Conservation (phyloP, 2,797 vertebrate species). For the Pelobates cultripes region DNA sequence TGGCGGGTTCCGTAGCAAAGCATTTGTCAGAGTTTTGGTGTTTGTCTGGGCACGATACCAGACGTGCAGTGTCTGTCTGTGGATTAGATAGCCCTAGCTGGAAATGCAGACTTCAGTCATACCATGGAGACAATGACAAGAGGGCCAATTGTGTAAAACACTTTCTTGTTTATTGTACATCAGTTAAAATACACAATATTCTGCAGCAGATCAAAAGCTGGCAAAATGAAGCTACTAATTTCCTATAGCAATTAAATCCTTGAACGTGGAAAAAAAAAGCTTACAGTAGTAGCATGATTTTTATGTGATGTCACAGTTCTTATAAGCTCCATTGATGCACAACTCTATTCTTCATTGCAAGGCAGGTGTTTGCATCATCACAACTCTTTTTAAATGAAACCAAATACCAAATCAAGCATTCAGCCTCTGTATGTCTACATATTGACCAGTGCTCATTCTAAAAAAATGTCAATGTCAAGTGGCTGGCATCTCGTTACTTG, state of each 20-base stretch:
- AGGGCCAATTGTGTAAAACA: slow-evolving; percentile 20
- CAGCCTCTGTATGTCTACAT: slow-evolving; percentile 1
- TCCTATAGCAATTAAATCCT: neutral
- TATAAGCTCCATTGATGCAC: slow-evolving; percentile 8
- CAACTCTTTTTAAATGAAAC: neutral
- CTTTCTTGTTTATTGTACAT: slow-evolving; percentile 50
- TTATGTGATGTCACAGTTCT: slow-evolving; percentile 10
- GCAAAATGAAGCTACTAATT: neutral
- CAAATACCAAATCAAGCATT: slow-evolving; percentile 25
- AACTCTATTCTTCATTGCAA: slow-evolving; percentile 17
- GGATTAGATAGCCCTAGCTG: neutral
- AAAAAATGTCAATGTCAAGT: too few relatives aligned
- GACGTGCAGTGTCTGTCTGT: neutral
- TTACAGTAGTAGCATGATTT: neutral
- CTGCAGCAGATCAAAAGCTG: slow-evolving; percentile 14
- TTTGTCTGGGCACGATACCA: neutral
- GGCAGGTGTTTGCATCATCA: neutral
- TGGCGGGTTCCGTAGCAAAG: too few relatives aligned
- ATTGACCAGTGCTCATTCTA: too few relatives aligned
- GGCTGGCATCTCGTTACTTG: too few relatives aligned
- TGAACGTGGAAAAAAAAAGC: neutral
- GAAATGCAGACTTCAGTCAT: neutral
- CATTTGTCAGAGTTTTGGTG: too few relatives aligned
- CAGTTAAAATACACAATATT: slow-evolving; percentile 15
- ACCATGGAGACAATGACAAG: neutral